A percentile compares a stretch with the other conserved stretches of the same genome.
These are phyloP conservation scores for Octopus bimaculoides DNA, from an alignment of 1,140 invertebrate genomes.

Conservation along the genomic window DNA sequence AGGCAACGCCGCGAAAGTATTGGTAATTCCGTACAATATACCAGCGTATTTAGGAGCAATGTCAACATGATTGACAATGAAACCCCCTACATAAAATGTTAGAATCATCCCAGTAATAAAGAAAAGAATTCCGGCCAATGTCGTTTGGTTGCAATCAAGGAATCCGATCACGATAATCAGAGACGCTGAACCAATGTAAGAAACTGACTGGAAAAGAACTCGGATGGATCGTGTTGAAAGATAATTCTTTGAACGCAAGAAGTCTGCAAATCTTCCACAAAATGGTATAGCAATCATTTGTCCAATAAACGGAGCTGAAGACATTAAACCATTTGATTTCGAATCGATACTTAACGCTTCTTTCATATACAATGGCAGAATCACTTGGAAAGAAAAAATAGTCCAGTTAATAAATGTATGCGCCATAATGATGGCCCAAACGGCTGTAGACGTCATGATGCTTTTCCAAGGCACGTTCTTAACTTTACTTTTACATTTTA, in stretches of 20 bases:
- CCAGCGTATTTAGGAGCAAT: constrained; percentile 70
- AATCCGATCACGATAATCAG: constrained; percentile 18
- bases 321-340: constrained; percentile 76
- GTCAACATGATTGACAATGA: constrained; percentile 78
- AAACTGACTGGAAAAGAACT: constrained; percentile 59
- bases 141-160: constrained; percentile 16
- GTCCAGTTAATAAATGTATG: constrained; percentile 33
- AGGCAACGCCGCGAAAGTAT: constrained; percentile 79
- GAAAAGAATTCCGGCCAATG: constrained; percentile 22
- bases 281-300: constrained; percentile 75
- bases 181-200: constrained; percentile 16
- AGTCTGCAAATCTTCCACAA: constrained; percentile 78
- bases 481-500: background rate
- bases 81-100: constrained; percentile 61
- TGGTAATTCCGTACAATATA: constrained; percentile 79
- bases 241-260: constrained; percentile 65
- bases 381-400: constrained; percentile 22
- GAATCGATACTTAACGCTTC: constrained; percentile 34
- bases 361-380: constrained; percentile 30
- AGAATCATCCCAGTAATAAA: constrained; percentile 18
- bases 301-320: constrained; percentile 81
- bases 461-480: constrained; percentile 64
- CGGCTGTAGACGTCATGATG: constrained; percentile 74
- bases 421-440: constrained; percentile 66
- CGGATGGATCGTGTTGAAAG: constrained; percentile 59